These are phyloP conservation scores for Hanleya hanleyi DNA, from an alignment of 2,888 invertebrate species.

Conservation along the genomic window DNA sequence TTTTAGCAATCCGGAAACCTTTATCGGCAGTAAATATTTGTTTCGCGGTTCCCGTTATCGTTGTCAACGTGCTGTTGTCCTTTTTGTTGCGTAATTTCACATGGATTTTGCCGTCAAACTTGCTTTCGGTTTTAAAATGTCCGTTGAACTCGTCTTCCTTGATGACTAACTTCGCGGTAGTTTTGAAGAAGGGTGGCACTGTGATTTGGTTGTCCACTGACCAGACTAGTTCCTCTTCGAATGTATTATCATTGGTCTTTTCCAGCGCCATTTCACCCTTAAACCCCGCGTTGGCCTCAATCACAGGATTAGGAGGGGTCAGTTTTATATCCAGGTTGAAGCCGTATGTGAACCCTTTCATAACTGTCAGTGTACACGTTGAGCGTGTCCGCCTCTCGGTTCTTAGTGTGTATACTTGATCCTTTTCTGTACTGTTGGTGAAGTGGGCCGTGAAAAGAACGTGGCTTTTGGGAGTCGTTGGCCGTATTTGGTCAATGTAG, in stretches of 20 bases:
- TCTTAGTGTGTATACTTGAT: conserved; percentile 71
- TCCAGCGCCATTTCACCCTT: conserved; percentile 66
- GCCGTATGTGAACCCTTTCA: conserved; percentile 60
- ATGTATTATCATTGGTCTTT: conserved; percentile 64
- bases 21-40: conserved; percentile 64
- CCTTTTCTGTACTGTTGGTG: conserved; percentile 68
- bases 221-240: conserved; percentile 73
- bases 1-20: conserved; percentile 57
- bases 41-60: conserved; percentile 65
- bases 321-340: conserved; percentile 64
- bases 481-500: conserved; percentile 53
- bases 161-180: conserved; percentile 57
- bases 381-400: conserved; percentile 71
- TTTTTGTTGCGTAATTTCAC: conserved; percentile 69
- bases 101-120: conserved; percentile 68
- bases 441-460: conserved; percentile 69
- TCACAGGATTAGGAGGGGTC: conserved; percentile 71
- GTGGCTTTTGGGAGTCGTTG: conserved; percentile 55
- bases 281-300: conserved; percentile 73
- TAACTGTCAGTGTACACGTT: conserved; percentile 65
- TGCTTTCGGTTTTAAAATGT: conserved; percentile 66
- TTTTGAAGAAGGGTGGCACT: conserved; percentile 66
- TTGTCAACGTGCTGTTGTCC: conserved; percentile 68
- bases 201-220: conserved; percentile 71
- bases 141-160: conserved; percentile 70